These are phyloP conservation scores for Chymomyza fuscimana DNA, from an alignment of 2,888 invertebrate species.

Conservation along the genomic window DNA sequence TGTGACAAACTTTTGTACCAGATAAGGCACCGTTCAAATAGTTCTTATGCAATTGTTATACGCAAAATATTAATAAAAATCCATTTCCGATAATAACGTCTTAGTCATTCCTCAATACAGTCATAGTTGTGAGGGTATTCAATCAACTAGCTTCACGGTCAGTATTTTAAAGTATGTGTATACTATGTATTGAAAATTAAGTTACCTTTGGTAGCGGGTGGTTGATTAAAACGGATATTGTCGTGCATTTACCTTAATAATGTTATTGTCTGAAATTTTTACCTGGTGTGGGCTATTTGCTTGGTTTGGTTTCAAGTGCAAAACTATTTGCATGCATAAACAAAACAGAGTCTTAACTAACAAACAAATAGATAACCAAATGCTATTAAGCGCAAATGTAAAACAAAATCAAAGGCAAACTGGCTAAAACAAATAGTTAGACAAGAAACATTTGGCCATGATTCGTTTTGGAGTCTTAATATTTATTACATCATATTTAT, in stretches of 20 bases:
- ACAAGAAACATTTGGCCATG: neutral
- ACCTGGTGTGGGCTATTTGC: slow-evolving; percentile 1
- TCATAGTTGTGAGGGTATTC: neutral
- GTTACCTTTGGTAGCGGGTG: slow-evolving; percentile 64
- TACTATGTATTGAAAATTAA: slow-evolving; percentile 42
- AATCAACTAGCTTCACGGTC: neutral
- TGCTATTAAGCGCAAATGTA: slow-evolving; percentile 39
- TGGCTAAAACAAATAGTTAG: neutral
- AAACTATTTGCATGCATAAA: slow-evolving; percentile 43
- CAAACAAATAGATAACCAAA: slow-evolving; percentile 14
- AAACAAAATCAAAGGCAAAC: neutral
- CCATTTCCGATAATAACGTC: neutral
- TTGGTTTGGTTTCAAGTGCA: slow-evolving; percentile 42
- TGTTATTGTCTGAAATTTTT: slow-evolving; percentile 23
- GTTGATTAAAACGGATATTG: slow-evolving; percentile 74
- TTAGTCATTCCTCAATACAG: neutral
- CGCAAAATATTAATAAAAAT: neutral
- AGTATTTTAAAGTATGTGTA: neutral
- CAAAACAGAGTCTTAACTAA: slow-evolving; percentile 20
- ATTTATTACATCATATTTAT: slow-evolving; percentile 60
- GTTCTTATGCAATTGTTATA: too few relatives aligned
- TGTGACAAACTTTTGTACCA: too few relatives aligned
- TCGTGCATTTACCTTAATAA: slow-evolving; percentile 60
- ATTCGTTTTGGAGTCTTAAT: slow-evolving; percentile 4
- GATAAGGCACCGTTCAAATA: too few relatives aligned